Evolutionary conservation across 2,888 invertebrate species (phyloP).

Genomic region (Mechanitis messenoides): DNA sequence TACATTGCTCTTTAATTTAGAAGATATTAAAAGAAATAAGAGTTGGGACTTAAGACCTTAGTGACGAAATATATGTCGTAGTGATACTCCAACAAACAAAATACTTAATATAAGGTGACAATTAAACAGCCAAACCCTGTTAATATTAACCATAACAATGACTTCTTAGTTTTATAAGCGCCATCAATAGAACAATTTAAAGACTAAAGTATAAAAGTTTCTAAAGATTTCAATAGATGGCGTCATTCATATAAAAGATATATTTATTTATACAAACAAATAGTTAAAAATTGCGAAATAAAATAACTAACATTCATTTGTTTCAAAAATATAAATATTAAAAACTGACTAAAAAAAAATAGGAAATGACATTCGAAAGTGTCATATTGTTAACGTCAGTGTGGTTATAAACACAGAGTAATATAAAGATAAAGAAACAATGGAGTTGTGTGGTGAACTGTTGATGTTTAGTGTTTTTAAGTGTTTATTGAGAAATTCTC

Average conservation of each 20-base stretch:
- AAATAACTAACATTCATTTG: not conserved
- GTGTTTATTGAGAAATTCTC: not conserved
- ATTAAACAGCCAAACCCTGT: no score
- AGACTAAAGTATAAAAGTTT: not conserved
- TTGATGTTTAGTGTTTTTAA: slow-evolving; percentile 8
- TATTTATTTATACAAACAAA: not conserved
- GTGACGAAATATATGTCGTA: no score
- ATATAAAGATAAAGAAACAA: slow-evolving; percentile 17
- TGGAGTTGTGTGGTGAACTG: slow-evolving; percentile 14
- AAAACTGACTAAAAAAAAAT: not conserved
- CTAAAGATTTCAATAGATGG: not conserved
- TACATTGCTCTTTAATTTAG: no score
- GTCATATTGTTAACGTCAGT: slow-evolving; percentile 13
- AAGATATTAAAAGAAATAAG: no score
- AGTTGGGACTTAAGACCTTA: no score
- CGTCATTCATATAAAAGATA: not conserved
- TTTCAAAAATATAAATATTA: not conserved
- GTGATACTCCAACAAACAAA: no score
- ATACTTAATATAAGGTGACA: no score
- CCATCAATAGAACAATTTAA: not conserved
- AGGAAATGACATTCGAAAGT: not conserved
- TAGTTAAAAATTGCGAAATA: not conserved
- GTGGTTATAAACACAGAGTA: not conserved
- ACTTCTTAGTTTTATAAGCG: not conserved
- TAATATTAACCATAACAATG: no score